Evolutionary conservation across 2,888 invertebrate species (phyloP).

Genomic region (Spicauda simplicius): DNA sequence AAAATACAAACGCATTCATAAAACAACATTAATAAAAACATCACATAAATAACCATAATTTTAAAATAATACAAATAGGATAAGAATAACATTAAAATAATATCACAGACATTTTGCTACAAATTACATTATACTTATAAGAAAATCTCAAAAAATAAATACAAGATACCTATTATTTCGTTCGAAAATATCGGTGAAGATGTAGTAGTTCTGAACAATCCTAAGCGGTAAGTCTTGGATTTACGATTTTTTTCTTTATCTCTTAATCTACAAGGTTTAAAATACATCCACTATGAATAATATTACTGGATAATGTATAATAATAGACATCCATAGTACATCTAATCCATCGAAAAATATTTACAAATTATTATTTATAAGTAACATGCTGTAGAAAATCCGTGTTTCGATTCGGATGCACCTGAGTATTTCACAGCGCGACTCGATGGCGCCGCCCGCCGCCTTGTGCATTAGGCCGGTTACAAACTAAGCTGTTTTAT

Average conservation of each 20-base stretch:
- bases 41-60: not conserved
- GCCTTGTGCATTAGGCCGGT: not conserved
- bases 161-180: not conserved
- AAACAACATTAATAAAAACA: no score
- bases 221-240: not conserved
- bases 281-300: not conserved
- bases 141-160: no score
- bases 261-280: not conserved
- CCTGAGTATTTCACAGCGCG: conserved; percentile 88
- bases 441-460: conserved; percentile 84
- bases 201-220: not conserved
- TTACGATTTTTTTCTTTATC: not conserved
- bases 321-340: conserved; percentile 3
- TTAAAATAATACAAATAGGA: not conserved
- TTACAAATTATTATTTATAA: conserved; percentile 36
- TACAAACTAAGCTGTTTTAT: not conserved
- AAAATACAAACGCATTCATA: no score
- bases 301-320: not conserved
- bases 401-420: conserved; percentile 86
- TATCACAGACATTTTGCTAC: not conserved
- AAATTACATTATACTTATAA: not conserved
- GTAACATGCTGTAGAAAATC: conserved; percentile 66
- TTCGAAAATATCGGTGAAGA: not conserved
- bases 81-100: not conserved
- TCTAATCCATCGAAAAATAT: conserved; percentile 1